Evolutionary conservation across 2,113 vertebrate genomes (phyloP), one percentile per base, ranked within the genome.

Genomic region (Seriola quinqueradiata): DNA sequence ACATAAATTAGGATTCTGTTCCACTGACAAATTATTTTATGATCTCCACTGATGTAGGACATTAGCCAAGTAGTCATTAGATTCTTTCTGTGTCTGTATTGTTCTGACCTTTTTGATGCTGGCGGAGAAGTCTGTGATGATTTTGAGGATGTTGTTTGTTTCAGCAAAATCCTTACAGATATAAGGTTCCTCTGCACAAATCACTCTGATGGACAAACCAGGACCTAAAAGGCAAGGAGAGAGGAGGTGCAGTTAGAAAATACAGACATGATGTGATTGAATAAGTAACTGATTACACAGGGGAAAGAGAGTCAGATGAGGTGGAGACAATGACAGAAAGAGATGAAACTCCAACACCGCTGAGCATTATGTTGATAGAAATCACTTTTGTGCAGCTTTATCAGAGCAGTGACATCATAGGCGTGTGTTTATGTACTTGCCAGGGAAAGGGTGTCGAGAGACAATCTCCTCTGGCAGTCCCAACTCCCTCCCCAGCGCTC

Each of bases 131-230:
- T 99, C 99, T 78, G 97, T 97, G 83, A 99, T 93, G 79, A 99
- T 99, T 96, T 99, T 99, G 89, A 99, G 92, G 85, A 99, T 97
- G 94, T 99, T 99, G 95, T 99, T 99, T 32, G 97, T 99, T 93
- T 99, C 99, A 4, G 97, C 96, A 61, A 98, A 99, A 89, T 99
- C 99, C 94, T 99, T 99, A 93, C 99, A 99, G 89, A 98, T 90
- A 3, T 97, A 99, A n/a, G 99, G 97, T 36, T 99, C 99, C 72
- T 99, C 99, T 79, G 99, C 97, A 95, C 99, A 99, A 92, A 99
- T 99, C 81, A 99, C 98, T 89, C 99, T 94, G 92, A 99, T 99
- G 70, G 99, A 97, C 84, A 99, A 94, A 57, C 99, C 99, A 32
- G 99, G 99, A 89, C 99, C 99, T 99, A 84, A 44, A 28, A 91